Evolutionary conservation across 2,888 invertebrate genomes (phyloP), one percentile per base, ranked within the genome.

Genomic region (Yponomeuta plumbellus): DNA sequence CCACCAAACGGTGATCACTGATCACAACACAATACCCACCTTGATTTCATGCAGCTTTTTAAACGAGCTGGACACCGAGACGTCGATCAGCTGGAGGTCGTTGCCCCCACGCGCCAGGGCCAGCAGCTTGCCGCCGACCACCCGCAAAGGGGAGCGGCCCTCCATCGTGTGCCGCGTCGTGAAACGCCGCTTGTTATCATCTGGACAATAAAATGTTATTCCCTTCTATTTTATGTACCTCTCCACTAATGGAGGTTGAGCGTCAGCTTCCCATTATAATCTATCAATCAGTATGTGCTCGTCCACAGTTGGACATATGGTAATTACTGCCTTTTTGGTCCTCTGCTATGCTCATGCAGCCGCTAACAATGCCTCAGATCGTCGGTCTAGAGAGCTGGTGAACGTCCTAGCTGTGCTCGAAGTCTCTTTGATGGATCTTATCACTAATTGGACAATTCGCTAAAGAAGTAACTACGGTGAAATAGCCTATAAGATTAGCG

Each of bases 81-180:
- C 83, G 64, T 92, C 90, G 70, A 93, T 92, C 21, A 94, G 78
- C 65, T 89, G 79, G 69, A 94, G 84, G 68, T 86, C 90, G 71
- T 90, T 92, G 56, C 93, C 94, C 66, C 86, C 90, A 67, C 94
- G 84, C 62, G 92, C 91, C 65, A 80, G 78, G 2, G 89, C 77
- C 56, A 93, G 83, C 69, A 94, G 77, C 69, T 83, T 83, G 58
- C 87, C 81, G 11, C 90, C 92, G 1, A 83, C 79, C 69, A 92
- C 71, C 34, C 85, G 79, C 64, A 94, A 70, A 0, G 94, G 94
- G 6, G 93, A 91, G 61, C 93, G 85, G 1, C 94, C 94, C 76
- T 91, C 88, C 81, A 93, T 83, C 11, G 89, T 87, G 72, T 92
- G 88, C 58, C 92, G 85, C 13, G 92, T 92, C 72, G 89, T 80